A percentile compares a stretch with the other conserved stretches of the same genome.
phyloP scores from a whole-genome alignment of 1,140 invertebrate species.

The Drosophila nebulosa region DNA sequence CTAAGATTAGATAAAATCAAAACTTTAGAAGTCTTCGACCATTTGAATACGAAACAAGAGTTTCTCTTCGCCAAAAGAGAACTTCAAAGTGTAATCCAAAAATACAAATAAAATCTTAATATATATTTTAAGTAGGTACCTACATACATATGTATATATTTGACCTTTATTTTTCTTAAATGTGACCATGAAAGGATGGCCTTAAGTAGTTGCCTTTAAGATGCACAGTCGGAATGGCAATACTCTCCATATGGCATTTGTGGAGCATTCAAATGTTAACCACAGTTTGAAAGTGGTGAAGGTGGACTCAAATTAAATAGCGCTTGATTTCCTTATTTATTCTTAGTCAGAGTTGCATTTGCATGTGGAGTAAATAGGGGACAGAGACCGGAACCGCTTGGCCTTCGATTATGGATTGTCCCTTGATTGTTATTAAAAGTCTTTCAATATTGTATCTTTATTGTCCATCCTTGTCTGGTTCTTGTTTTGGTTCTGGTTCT shows the following conservation, averaged over 20 bases:
- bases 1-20: constrained; percentile 56
- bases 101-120: background rate
- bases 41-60: background rate
- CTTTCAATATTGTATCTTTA: constrained; percentile 44
- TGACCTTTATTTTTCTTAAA: too few species aligned
- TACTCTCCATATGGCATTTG: background rate
- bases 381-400: background rate
- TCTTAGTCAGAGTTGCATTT: background rate
- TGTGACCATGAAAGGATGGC: too few species aligned
- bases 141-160: background rate
- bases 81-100: background rate
- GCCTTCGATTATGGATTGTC: constrained; percentile 45
- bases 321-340: constrained; percentile 21
- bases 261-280: background rate
- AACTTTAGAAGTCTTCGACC: background rate
- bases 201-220: too few species aligned
- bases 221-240: background rate
- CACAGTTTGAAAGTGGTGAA: background rate
- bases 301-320: constrained; percentile 18
- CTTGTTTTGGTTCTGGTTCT: background rate
- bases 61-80: background rate
- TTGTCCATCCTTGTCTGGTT: background rate
- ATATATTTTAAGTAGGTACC: background rate
- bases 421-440: constrained; percentile 57
- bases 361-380: background rate